Evolutionary conservation across 2,888 invertebrate species (phyloP), one percentile per base, ranked within the genome.

Genomic region (Hetaerina titia): DNA sequence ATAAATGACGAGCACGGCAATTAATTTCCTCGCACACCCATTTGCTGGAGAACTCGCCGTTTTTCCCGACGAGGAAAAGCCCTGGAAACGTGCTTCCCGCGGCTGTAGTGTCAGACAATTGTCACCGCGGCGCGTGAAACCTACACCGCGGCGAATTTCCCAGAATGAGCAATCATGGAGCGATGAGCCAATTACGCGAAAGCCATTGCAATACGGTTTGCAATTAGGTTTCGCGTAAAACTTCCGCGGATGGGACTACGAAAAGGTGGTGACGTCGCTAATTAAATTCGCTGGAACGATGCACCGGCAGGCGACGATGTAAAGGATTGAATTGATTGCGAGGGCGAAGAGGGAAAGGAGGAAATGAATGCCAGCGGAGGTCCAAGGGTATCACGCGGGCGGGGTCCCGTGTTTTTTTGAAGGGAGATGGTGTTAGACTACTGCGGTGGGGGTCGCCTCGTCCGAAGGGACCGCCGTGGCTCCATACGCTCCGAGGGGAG

Each of bases 111-210:
- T 8, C 22, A 31, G 31, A 31, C 25, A 81, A 31, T 81, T 22
- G 81, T 81, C 81, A 25, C 13, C 74, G 74, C 81, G 69, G 9
- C 69, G 69, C 69, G 7, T 81, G 81, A 81, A 81, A 81, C 31
- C n/a, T 31, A 81, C 25, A 81, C 81, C 31, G 31, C 81, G 25
- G 13, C 81, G 31, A 22, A 81, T 81, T 81, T 31, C 81, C 81
- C 9, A 11, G 81, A 81, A 81, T 5, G 81, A 81, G 81, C 31
- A 81, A 81, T 81, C 81, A 81, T 81, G 31, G 81, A 31, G 81
- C 81, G 81, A 81, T 31, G 81, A 31, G 81, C 81, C 81, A 81
- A 81, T 81, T 31, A 81, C 25, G 81, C 81, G 81, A 81, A 81
- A 81, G 81, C 81, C 81, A 15, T 81, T 31, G 81, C 81, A 81